Percentiles rank a stretch among this genome's conserved stretches.
Evolutionary conservation across 2,113 vertebrate genomes (phyloP).

Genomic region (Hyaena hyaena): DNA sequence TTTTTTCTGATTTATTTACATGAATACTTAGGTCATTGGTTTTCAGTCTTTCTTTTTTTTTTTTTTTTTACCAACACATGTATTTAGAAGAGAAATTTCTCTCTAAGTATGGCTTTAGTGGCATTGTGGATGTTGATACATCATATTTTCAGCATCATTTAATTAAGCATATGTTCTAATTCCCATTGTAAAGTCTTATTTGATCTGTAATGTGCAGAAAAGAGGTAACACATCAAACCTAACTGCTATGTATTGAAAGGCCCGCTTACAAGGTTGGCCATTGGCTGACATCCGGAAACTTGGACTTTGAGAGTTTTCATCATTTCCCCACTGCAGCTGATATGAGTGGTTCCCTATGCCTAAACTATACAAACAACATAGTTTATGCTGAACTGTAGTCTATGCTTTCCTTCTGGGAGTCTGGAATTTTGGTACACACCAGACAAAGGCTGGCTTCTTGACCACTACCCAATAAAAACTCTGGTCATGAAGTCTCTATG

Average conservation of each 20-base stretch:
- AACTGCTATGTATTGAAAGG: neutral
- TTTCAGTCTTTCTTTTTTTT: neutral
- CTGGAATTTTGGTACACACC: neutral
- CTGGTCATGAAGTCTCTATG: neutral
- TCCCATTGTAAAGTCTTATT: neutral
- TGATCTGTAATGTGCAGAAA: neutral
- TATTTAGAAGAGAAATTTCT: neutral
- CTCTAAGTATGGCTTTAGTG: neutral
- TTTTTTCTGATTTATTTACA: neutral
- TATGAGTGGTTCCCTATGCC: neutral
- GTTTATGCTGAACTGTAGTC: neutral
- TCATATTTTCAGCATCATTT: neutral
- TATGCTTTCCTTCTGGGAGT: neutral
- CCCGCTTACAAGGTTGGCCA: neutral
- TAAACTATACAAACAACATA: neutral
- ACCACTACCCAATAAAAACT: neutral
- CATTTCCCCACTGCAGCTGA: neutral
- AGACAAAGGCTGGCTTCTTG: neutral
- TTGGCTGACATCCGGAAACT: neutral
- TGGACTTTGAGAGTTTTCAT: neutral
- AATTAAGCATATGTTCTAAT: neutral
- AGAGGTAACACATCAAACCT: neutral
- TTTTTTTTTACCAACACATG: neutral
- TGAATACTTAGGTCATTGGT: neutral
- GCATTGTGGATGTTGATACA: neutral